A percentile compares a stretch with the other conserved stretches of the same genome.
Evolutionary conservation across 2,113 vertebrate genomes (phyloP).

Genomic region (Notothenia coriiceps): DNA sequence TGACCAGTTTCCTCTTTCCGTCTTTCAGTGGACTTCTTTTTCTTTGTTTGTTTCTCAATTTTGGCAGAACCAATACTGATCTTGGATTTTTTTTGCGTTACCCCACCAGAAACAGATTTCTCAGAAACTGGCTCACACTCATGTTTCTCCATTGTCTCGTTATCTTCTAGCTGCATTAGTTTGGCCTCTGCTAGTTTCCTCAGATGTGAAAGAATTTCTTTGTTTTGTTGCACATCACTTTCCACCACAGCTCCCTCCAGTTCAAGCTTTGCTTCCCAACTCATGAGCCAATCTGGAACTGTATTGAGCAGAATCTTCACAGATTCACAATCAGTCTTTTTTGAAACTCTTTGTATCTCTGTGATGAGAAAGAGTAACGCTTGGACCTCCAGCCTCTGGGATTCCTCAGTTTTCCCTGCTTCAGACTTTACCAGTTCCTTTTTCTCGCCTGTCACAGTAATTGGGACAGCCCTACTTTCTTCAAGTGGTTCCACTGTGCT

Average conservation of each 20-base stretch:
- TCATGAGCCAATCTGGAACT: constrained; percentile 83
- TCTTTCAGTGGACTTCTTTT: constrained; percentile 70
- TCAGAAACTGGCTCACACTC: constrained; percentile 77
- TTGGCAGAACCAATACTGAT: constrained; percentile 80
- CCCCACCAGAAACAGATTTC: constrained; percentile 60
- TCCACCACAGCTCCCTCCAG: constrained; percentile 70
- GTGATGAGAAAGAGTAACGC: constrained; percentile 84
- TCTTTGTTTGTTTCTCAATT: constrained; percentile 74
- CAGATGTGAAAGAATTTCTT: constrained; percentile 81
- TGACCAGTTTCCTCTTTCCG: constrained; percentile 69
- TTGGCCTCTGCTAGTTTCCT: constrained; percentile 78
- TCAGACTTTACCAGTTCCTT: constrained; percentile 68
- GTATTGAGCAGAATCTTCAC: constrained; percentile 82
- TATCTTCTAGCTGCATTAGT: constrained; percentile 77
- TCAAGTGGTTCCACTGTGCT: constrained; percentile 61
- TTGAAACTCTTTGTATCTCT: constrained; percentile 81
- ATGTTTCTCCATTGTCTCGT: constrained; percentile 79
- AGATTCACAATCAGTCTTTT: constrained; percentile 77
- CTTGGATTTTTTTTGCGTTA: constrained; percentile 77
- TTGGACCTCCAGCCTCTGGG: constrained; percentile 83
- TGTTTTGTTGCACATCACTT: constrained; percentile 76
- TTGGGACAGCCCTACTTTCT: constrained; percentile 63
- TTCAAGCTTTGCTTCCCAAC: constrained; percentile 79
- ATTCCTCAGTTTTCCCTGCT: constrained; percentile 76
- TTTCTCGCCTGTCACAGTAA: constrained; percentile 67